Percentiles rank a stretch among this genome's conserved stretches.
Evolutionary conservation across 2,113 vertebrate species (phyloP).

Genomic region (Silurus glanis): DNA sequence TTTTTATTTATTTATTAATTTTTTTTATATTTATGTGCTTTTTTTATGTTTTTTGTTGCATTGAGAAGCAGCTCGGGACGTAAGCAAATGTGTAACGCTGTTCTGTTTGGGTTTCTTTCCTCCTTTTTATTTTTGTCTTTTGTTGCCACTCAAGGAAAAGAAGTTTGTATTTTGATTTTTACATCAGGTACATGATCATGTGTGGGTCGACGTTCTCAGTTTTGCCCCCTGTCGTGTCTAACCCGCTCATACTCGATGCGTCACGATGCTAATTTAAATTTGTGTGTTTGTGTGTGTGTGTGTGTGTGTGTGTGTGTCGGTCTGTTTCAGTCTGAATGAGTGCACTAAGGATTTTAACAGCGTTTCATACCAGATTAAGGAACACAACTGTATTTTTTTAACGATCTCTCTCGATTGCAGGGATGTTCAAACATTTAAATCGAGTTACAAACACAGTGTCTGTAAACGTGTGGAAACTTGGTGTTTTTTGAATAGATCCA

Average conservation of each 20-base stretch:
- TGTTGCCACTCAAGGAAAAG: conserved; percentile 80
- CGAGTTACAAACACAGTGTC: too few relatives aligned
- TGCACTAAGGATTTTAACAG: conserved; percentile 7
- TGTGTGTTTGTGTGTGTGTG: conserved; percentile 39
- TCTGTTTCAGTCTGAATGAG: conserved; percentile 32
- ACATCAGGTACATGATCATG: conserved; percentile 77
- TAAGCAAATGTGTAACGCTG: conserved; percentile 30
- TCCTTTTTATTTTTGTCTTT: conserved; percentile 65
- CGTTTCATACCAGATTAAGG: not conserved
- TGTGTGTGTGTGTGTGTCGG: not conserved
- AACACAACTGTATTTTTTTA: not conserved
- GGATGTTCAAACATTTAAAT: not conserved
- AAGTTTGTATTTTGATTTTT: conserved; percentile 85
- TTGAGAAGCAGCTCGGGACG: conserved; percentile 12
- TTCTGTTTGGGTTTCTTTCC: conserved; percentile 56
- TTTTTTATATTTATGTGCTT: conserved; percentile 7
- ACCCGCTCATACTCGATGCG: conserved; percentile 33
- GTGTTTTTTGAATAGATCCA: too few relatives aligned
- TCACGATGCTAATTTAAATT: conserved; percentile 32
- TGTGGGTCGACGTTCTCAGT: conserved; percentile 40
- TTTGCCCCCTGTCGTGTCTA: conserved; percentile 44
- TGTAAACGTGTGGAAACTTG: too few relatives aligned
- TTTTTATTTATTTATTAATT: conserved; percentile 1
- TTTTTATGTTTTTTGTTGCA: not conserved
- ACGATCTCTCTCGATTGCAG: not conserved